Evolutionary conservation across 2,113 vertebrate species (phyloP), one percentile per base, ranked within the genome.

Genomic region (Melanerpes aurifrons): DNA sequence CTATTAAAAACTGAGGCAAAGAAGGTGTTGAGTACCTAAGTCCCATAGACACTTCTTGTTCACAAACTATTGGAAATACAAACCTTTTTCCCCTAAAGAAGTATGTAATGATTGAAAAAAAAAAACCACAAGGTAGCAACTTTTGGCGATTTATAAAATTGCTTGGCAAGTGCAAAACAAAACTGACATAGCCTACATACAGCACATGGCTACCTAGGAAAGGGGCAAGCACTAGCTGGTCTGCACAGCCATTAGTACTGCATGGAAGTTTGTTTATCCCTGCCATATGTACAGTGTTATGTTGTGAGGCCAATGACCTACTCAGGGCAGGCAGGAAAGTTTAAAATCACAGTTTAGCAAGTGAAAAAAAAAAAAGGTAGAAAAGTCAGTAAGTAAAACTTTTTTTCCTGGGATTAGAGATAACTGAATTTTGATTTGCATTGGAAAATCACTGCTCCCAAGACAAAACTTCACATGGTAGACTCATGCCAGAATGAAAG

Each of bases 281-380:
- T 31, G 35, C 11, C 31, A 26, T 5, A 82, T 20, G 50, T 3
- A 80, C 1, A 22, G 9, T 0, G 2, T 22, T 73, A 57, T 10
- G 9, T 31, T 75, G 22, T 4, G 2, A 22, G 32, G 10, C 54
- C n/a, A 35, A 69, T 12, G 10, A 54, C 25, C 6, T 66, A 54
- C 0, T 68, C 3, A 5, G 5, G 20, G 67, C 3, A 26, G n/a
- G 3, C 2, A 5, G 6, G 9, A 5, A 68, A 73, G 40, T 17
- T 7, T 1, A 3, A 86, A 92, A 91, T 4, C 13, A 74, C 14
- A 77, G 32, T 45, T 87, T 47, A 79, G 18, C 16, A 80, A 48
- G n/a, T 25, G 1, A 26, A 26, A 81, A n/a, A 61, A 58, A 63
- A 15, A 1, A 8, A 7, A 35, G 3, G 12, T 2, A 32, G 10